Evolutionary conservation across 2,797 vertebrate species (phyloP).

Genomic region (Coregonus ussuriensis): DNA sequence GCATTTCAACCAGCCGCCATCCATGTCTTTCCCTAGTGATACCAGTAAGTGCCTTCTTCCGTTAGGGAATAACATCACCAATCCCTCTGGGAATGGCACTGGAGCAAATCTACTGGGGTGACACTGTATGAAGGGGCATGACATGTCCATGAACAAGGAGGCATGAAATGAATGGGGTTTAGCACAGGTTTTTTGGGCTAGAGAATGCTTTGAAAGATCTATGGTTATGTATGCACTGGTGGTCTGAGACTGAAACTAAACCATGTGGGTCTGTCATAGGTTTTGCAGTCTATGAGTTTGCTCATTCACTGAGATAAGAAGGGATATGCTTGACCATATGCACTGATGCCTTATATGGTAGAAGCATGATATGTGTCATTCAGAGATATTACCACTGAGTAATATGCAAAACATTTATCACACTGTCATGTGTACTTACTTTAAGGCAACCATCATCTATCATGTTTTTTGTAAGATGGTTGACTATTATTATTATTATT

Average conservation of each 20-base stretch:
- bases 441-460: no score
- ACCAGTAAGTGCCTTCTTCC: conserved; percentile 82
- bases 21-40: conserved; percentile 85
- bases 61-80: conserved; percentile 34
- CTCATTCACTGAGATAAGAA: not conserved
- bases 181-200: not conserved
- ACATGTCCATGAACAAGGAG: not conserved
- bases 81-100: conserved; percentile 13
- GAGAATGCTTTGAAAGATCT: not conserved
- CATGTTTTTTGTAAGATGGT: not conserved
- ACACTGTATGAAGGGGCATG: not conserved
- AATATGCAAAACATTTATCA: no score
- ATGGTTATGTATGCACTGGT: not conserved
- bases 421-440: no score
- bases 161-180: not conserved
- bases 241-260: not conserved
- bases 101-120: conserved; percentile 30
- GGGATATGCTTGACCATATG: not conserved
- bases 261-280: not conserved
- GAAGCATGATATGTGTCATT: not conserved
- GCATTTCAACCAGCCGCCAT: conserved; percentile 88
- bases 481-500: not conserved
- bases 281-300: not conserved
- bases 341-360: not conserved
- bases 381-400: not conserved